Percentiles rank a stretch among this genome's conserved stretches.
These are phyloP conservation scores for Acleris emargana DNA, from an alignment of 2,888 invertebrate genomes.

Conservation along the genomic window DNA sequence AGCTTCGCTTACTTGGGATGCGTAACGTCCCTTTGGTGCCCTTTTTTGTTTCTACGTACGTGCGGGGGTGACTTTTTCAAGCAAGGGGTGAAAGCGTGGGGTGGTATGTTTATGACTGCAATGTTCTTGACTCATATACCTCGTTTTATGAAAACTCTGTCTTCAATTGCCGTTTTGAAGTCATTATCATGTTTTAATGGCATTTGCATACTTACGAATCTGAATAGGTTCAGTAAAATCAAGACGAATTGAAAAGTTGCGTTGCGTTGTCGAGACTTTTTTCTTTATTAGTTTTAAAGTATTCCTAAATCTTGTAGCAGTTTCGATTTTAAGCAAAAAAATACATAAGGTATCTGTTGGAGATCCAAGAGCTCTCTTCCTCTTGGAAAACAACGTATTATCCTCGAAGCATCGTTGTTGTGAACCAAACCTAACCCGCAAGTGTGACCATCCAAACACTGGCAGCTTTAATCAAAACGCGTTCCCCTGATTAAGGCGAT, in stretches of 20 bases:
- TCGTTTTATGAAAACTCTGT: slow-evolving; percentile 77
- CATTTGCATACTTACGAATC: slow-evolving; percentile 44
- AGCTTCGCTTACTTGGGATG: slow-evolving; percentile 79
- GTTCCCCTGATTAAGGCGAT: slow-evolving; percentile 79
- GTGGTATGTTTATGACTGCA: slow-evolving; percentile 77
- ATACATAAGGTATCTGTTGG: too few species aligned
- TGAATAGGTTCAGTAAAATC: neutral
- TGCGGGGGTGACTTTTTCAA: slow-evolving; percentile 82
- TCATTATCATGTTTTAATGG: slow-evolving; percentile 67
- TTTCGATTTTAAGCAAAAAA: too few species aligned
- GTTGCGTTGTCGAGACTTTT: neutral
- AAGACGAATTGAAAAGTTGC: neutral
- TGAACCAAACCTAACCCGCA: slow-evolving; percentile 1
- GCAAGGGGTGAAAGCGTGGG: slow-evolving; percentile 80
- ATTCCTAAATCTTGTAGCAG: too few species aligned
- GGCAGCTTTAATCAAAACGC: slow-evolving; percentile 75
- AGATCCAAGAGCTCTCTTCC: too few species aligned
- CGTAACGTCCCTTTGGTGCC: slow-evolving; percentile 78
- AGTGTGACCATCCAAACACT: slow-evolving; percentile 55
- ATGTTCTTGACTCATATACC: slow-evolving; percentile 80
- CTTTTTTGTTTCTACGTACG: slow-evolving; percentile 80
- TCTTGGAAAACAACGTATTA: neutral
- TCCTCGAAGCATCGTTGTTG: neutral
- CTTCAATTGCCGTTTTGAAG: slow-evolving; percentile 69
- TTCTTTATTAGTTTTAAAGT: too few species aligned